Conservation (phyloP, 2,888 invertebrate genomes). For the Orthosia incerta region DNA sequence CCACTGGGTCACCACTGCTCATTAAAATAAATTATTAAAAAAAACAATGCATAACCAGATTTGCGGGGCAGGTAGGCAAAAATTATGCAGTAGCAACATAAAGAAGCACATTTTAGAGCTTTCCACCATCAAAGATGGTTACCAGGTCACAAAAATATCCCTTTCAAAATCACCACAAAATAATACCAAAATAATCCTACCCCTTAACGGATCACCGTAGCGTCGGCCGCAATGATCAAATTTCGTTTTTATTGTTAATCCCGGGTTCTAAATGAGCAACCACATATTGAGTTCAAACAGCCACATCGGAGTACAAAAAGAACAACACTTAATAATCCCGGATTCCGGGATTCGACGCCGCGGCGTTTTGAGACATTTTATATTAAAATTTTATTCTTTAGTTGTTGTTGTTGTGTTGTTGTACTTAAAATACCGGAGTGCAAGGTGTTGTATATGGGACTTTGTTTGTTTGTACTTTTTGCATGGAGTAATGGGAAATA, state of each 20-base stretch:
- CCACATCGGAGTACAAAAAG: conserved; percentile 76
- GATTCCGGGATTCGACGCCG: conserved; percentile 81
- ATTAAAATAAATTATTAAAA: too few species aligned
- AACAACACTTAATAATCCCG: conserved; percentile 75
- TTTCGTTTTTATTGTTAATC: conserved; percentile 91
- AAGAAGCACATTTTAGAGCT: too few species aligned
- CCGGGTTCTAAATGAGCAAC: conserved; percentile 86
- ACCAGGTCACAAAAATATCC: not conserved
- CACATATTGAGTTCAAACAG: conserved; percentile 83
- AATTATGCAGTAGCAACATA: too few species aligned
- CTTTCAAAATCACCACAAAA: not conserved
- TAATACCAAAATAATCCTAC: conserved; percentile 40
- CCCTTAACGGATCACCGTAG: conserved; percentile 80
- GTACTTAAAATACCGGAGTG: conserved; percentile 48
- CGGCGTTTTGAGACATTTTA: conserved; percentile 70
- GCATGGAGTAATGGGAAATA: conserved; percentile 7
- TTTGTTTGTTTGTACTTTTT: conserved; percentile 4
- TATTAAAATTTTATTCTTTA: conserved; percentile 70
- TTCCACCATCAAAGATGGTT: not conserved
- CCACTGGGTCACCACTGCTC: too few species aligned
- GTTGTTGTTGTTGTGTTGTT: conserved; percentile 56
- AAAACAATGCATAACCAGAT: too few species aligned
- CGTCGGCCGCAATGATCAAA: conserved; percentile 89
- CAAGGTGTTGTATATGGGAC: conserved; percentile 36
- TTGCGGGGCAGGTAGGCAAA: too few species aligned